Base-by-base conservation (phyloP, 2,888 invertebrate genomes). In the Ormyrus thymus region DNA sequence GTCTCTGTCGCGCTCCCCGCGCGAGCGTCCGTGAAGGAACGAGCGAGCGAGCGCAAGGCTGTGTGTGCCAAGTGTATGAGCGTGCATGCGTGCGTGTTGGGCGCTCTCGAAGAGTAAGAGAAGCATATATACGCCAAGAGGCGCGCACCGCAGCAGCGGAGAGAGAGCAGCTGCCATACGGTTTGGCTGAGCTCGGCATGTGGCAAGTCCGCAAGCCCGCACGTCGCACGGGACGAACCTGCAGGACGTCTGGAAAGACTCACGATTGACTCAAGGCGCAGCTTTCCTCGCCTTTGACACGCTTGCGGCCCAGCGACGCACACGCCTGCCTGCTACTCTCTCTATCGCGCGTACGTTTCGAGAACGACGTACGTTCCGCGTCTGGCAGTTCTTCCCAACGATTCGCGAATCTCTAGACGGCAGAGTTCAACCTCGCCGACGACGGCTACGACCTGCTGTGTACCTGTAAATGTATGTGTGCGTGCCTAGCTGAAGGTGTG, bases 161-260 rank as follows among this genome's bases (percentile, higher is more conserved):
- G 29, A 29, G 29, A 29, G 29, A 29, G 29, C 29, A 64, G 70
- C 79, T 79, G 80, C 80, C 80, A 80, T 80, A 80, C 80, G 80
- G 80, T 80, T 80, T 62, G 74, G 51, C 71, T 62, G 64, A 77
- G 68, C 77, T 78, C 77, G 71, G 77, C 80, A 78, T 80, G 80
- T 78, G 80, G 78, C 80, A 75, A 58, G 61, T 77, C 45, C 70
- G 62, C 68, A 73, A 76, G 61, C 11, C 62, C 10, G 53, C 53
- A 51, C 71, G 29, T 66, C 43, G 61, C 55, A 66, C 75, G 55
- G 66, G 79, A 43, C 62, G 68, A 71, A 72, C 13, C 79, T 75
- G 56, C 48, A 53, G n/a, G 29, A 51, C 66, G 72, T 13, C 46
- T 50, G 51, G 64, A 64, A 55, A 58, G 64, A 51, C 53, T 29